A percentile compares a stretch with the other conserved stretches of the same genome.
These are phyloP conservation scores for Idaea biselata DNA, from an alignment of 2,888 invertebrate genomes.

Conservation along the genomic window DNA sequence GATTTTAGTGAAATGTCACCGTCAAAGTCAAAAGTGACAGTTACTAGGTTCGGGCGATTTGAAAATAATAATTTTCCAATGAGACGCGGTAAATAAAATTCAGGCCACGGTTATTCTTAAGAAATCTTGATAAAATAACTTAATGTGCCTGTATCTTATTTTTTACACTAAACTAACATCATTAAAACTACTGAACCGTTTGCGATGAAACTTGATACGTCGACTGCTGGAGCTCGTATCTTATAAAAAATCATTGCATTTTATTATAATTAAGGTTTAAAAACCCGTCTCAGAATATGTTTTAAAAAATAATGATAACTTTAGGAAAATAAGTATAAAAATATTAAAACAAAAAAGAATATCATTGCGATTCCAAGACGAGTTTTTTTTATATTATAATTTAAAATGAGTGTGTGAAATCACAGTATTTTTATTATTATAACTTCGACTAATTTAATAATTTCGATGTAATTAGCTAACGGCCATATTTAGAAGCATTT, in stretches of 20 bases:
- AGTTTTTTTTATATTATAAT: background rate
- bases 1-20: slow-evolving; percentile 1
- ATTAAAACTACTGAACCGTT: too few species aligned
- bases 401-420: background rate
- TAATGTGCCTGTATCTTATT: too few species aligned
- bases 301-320: background rate
- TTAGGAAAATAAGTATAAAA: background rate
- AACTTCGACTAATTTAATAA: background rate
- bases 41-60: slow-evolving; percentile 17
- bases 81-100: background rate
- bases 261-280: background rate
- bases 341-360: background rate
- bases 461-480: too few species aligned
- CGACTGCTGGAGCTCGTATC: too few species aligned
- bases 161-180: too few species aligned
- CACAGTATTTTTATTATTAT: background rate
- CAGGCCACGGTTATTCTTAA: too few species aligned
- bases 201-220: too few species aligned
- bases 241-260: background rate
- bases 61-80: background rate
- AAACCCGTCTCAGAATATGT: background rate
- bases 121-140: too few species aligned
- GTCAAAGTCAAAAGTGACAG: slow-evolving; percentile 18
- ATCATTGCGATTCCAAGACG: background rate
- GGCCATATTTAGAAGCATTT: too few species aligned